Conservation (phyloP, 2,797 vertebrate species). For the Pampus argenteus region DNA sequence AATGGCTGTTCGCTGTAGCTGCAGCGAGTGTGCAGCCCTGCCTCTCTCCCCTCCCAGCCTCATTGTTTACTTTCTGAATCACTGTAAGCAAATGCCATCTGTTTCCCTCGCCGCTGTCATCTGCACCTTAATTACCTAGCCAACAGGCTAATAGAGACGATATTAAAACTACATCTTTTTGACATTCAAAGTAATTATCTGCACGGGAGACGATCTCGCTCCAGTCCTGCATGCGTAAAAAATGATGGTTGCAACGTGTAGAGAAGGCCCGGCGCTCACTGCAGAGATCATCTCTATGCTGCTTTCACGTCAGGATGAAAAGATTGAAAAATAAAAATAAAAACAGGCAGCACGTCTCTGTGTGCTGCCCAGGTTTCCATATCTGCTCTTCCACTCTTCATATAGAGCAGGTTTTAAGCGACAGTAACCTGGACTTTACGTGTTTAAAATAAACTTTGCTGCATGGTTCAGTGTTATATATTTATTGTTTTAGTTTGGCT, state of each 20-base stretch:
- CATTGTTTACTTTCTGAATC: slow-evolving; percentile 97
- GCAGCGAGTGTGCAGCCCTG: slow-evolving; percentile 61
- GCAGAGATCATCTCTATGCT: slow-evolving; percentile 16
- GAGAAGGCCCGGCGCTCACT: slow-evolving; percentile 19
- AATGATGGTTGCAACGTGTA: slow-evolving; percentile 58
- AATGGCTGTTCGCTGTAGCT: slow-evolving; percentile 44
- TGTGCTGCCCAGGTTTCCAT: neutral
- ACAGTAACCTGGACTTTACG: neutral
- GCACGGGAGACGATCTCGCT: slow-evolving; percentile 88
- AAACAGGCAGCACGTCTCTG: neutral
- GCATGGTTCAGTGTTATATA: neutral
- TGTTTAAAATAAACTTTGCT: neutral
- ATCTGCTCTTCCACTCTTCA: neutral
- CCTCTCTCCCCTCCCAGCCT: slow-evolving; percentile 85
- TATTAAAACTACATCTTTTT: slow-evolving; percentile 99
- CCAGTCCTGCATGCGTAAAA: slow-evolving; percentile 16
- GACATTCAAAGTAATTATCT: slow-evolving; percentile 99
- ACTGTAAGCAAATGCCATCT: slow-evolving; percentile 99
- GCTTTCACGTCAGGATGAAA: slow-evolving; percentile 19
- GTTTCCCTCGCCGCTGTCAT: slow-evolving; percentile 95
- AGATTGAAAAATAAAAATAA: slow-evolving; percentile 23
- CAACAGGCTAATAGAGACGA: slow-evolving; percentile 99
- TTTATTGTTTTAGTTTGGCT: slow-evolving; percentile 1
- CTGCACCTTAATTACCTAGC: slow-evolving; percentile 98
- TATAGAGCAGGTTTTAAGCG: neutral